Base-by-base conservation (phyloP, 2,888 invertebrate genomes). In the Falcaria lacertinaria region DNA sequence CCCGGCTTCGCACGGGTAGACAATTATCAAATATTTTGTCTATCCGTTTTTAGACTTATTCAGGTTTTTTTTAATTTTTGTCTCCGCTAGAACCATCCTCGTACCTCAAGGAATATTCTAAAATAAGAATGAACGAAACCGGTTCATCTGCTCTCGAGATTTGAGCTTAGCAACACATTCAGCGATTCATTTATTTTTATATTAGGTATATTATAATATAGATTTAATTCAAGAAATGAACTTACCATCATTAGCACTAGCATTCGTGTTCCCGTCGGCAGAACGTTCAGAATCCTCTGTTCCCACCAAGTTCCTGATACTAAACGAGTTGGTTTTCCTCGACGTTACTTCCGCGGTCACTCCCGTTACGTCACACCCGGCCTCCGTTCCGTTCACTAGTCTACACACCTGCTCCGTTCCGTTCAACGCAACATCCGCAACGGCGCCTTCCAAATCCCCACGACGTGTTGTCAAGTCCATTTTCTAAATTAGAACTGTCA, bases 391-490 rank as follows among this genome's bases (percentile, higher is more conserved):
- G 48, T 80, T 80, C 69, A 78, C 70, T 60, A 67, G 47, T 40
- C 74, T 62, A 54, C 75, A 79, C 77, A 71, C 66, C 65, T 73
- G 69, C 51, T 70, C 77, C 54, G 64, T 66, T 45, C 78, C 81
- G 57, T 76, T 79, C 57, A 70, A 41, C 32, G 55, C 47, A 47
- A 70, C 54, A 47, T 68, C 58, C 44, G 52, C 41, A 38, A 56
- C 62, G 25, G 56, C 56, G 44, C 60, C 64, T 15, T 74, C 82
- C 59, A 71, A 52, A 34, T 82, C 85, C 56, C 74, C 79, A 34
- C 88, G 80, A 48, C 89, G 85, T 50, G 87, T 89, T 16, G 88
- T 87, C 76, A 89, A 74, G 83, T 89, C 89, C 89, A 89, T 89
- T 64, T 80, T 82, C 67, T 54, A 68, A 57, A 58, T 45, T 52